These are phyloP conservation scores for Psix sp. DNA, from an alignment of 1,140 invertebrate genomes.

Conservation along the genomic window DNA sequence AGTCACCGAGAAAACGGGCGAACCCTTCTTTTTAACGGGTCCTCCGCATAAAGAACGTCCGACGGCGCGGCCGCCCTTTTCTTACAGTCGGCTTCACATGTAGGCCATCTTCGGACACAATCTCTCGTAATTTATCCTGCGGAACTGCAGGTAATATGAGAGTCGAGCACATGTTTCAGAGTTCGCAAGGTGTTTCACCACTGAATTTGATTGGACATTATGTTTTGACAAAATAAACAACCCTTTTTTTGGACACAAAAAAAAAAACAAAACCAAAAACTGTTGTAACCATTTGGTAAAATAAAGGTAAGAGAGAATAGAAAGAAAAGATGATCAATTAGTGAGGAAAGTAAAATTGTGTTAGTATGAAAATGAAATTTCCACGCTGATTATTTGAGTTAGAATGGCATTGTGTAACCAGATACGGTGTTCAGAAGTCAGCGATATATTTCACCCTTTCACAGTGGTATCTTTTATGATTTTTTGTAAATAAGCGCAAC, in stretches of 20 bases:
- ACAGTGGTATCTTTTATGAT: slow-evolving; percentile 40
- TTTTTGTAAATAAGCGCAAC: slow-evolving; percentile 55
- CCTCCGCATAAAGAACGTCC: slow-evolving; percentile 60
- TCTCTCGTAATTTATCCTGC: slow-evolving; percentile 67
- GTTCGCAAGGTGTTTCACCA: slow-evolving; percentile 11
- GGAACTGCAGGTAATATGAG: slow-evolving; percentile 42
- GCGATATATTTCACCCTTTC: slow-evolving; percentile 45
- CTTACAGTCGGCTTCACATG: slow-evolving; percentile 68
- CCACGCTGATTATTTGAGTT: slow-evolving; percentile 6
- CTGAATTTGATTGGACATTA: no score
- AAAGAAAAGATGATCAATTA: no score
- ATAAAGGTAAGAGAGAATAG: no score
- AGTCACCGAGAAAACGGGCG: slow-evolving; percentile 63
- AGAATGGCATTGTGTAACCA: slow-evolving; percentile 24
- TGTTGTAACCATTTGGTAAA: no score
- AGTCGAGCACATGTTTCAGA: slow-evolving; percentile 9
- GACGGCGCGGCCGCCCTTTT: slow-evolving; percentile 66
- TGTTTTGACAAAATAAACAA: no score
- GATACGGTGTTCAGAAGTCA: slow-evolving; percentile 35
- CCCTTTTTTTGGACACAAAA: not conserved
- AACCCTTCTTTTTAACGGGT: slow-evolving; percentile 65
- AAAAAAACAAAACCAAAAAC: no score
- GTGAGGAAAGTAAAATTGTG: no score
- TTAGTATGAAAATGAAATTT: no score
- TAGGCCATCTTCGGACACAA: slow-evolving; percentile 72